Percentiles rank a stretch among this genome's conserved stretches.
These are phyloP conservation scores for Lindbergichthys nudifrons DNA, from an alignment of 2,797 vertebrate species.

Conservation along the genomic window DNA sequence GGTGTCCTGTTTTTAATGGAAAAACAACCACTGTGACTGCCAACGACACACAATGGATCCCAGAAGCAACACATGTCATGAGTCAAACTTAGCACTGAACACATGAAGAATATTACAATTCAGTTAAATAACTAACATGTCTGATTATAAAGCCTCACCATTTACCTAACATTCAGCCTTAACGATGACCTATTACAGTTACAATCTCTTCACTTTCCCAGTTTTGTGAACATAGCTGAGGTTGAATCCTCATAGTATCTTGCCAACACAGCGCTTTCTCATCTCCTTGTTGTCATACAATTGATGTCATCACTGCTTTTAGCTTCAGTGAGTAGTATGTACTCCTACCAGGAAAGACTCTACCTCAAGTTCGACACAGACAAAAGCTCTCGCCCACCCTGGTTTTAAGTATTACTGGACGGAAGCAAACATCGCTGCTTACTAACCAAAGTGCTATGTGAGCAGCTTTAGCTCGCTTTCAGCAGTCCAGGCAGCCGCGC, in stretches of 20 bases:
- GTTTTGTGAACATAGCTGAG: conserved; percentile 9
- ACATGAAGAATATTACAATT: conserved; percentile 37
- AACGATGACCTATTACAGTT: conserved; percentile 17
- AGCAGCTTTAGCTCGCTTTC: neutral
- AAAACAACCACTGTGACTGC: conserved; percentile 41
- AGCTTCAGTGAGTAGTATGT: neutral
- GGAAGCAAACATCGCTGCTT: neutral
- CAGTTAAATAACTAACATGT: conserved; percentile 26
- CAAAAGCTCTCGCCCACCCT: neutral
- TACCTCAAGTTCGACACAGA: neutral
- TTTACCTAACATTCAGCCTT: conserved; percentile 30
- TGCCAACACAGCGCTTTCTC: conserved; percentile 1
- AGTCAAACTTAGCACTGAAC: conserved; percentile 33
- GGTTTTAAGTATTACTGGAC: neutral
- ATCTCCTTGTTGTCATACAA: conserved; percentile 1
- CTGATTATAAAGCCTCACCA: neutral
- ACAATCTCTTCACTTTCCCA: neutral
- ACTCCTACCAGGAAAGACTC: neutral
- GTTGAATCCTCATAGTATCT: conserved; percentile 1
- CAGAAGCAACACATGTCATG: conserved; percentile 26
- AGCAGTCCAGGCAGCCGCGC: neutral
- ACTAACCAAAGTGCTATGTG: neutral
- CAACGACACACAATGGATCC: conserved; percentile 19
- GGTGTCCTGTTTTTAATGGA: conserved; percentile 52
- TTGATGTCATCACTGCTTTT: neutral